Evolutionary conservation across 1,140 invertebrate species (phyloP).

Genomic region (Zaprionus davidi): DNA sequence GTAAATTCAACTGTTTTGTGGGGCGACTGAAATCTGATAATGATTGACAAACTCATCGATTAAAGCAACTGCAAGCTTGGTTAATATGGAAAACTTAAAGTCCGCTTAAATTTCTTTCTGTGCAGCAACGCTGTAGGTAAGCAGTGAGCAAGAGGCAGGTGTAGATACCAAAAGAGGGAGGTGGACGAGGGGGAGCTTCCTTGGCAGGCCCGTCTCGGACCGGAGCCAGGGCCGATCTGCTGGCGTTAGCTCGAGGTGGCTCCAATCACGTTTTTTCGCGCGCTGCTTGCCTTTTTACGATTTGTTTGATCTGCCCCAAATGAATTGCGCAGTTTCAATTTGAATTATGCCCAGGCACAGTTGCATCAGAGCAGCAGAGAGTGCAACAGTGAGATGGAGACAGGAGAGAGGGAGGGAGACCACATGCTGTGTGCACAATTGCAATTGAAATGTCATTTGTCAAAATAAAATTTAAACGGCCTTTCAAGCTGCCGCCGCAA

Average conservation of each 20-base stretch:
- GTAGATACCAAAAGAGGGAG: neutral
- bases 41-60: no score
- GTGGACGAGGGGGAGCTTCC: neutral
- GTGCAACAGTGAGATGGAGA: neutral
- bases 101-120: neutral
- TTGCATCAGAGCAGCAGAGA: slow-evolving; percentile 16
- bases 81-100: neutral
- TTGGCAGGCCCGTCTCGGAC: neutral
- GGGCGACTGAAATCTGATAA: no score
- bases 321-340: slow-evolving; percentile 80
- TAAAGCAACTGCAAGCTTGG: no score
- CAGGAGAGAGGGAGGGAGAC: slow-evolving; percentile 4
- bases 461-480: slow-evolving; percentile 83
- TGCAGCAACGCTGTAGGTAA: slow-evolving; percentile 30
- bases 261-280: slow-evolving; percentile 77
- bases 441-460: slow-evolving; percentile 84
- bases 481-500: slow-evolving; percentile 66
- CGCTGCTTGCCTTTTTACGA: slow-evolving; percentile 75
- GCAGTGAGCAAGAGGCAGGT: neutral
- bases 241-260: slow-evolving; percentile 76
- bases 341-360: slow-evolving; percentile 63
- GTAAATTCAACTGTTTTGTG: no score
- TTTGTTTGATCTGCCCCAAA: slow-evolving; percentile 81
- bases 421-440: slow-evolving; percentile 71
- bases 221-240: neutral